Conservation (phyloP, 2,797 vertebrate genomes). For the Scolopax bukidnonensis region DNA sequence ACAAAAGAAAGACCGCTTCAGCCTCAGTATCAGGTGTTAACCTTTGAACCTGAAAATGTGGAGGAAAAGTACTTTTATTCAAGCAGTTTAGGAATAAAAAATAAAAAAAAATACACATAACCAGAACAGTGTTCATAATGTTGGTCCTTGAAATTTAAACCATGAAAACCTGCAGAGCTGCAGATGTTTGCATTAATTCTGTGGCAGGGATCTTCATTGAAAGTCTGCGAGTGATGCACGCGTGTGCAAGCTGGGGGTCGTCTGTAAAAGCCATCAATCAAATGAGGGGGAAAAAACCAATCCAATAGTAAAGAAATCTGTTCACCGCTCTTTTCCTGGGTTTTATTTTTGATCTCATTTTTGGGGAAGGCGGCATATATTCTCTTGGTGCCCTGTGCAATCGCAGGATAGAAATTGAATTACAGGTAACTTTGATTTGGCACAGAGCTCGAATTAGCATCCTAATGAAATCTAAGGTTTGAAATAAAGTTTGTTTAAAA, state of each 20-base stretch:
- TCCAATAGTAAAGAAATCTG: neutral
- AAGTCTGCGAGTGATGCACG: rapidly evolving
- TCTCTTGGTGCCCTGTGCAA: neutral
- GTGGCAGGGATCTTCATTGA: neutral
- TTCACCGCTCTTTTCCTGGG: neutral
- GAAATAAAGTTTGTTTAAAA: neutral
- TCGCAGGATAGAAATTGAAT: neutral
- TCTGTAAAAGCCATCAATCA: neutral
- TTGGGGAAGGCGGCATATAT: rapidly evolving
- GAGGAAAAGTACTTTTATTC: neutral
- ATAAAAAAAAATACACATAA: neutral
- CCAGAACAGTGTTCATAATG: neutral
- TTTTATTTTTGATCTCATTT: neutral
- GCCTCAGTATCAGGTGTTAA: neutral
- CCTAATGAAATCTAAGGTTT: neutral
- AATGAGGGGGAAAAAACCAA: neutral
- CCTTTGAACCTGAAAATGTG: neutral
- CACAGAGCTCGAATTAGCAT: neutral
- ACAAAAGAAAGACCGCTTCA: neutral
- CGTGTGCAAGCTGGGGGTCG: neutral
- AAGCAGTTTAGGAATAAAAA: neutral
- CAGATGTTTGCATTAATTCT: neutral
- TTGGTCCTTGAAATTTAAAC: neutral
- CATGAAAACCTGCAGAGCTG: neutral
- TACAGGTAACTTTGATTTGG: rapidly evolving